Evolutionary conservation across 2,888 invertebrate genomes (phyloP).

Genomic region (Apamea crenata): DNA sequence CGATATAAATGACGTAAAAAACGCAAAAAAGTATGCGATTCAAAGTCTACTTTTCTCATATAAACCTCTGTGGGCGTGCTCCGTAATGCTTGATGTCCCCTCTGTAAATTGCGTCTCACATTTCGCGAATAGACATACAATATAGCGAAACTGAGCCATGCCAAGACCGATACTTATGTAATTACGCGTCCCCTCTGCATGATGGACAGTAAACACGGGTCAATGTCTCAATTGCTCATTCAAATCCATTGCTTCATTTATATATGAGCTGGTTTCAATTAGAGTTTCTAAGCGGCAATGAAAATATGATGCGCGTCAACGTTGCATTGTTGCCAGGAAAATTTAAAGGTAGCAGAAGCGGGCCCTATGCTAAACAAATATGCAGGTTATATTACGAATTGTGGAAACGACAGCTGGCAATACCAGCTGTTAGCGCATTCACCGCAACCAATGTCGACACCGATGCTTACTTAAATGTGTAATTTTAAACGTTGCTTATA

Average conservation of each 20-base stretch:
- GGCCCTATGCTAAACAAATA: not conserved
- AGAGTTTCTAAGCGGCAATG: not conserved
- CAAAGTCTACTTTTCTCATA: constrained; percentile 1
- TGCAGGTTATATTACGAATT: constrained; percentile 12
- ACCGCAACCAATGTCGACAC: constrained; percentile 5
- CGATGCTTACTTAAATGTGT: constrained; percentile 7
- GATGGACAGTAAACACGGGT: constrained; percentile 14
- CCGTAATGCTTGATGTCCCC: constrained; percentile 11
- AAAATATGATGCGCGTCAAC: not conserved
- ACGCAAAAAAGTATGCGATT: not conserved
- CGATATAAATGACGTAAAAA: not conserved
- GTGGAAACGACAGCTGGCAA: constrained; percentile 12
- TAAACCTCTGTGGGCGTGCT: not conserved
- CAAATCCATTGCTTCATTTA: constrained; percentile 17
- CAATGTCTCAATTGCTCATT: constrained; percentile 10
- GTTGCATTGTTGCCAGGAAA: not conserved
- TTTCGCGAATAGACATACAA: constrained; percentile 25
- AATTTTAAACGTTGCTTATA: constrained; percentile 21
- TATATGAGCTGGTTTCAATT: not conserved
- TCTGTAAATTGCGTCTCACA: constrained; percentile 23
- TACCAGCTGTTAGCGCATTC: constrained; percentile 18
- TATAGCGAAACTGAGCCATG: constrained; percentile 19
- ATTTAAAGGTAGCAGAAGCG: not conserved
- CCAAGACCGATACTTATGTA: constrained; percentile 22
- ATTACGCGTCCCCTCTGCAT: constrained; percentile 34